Base-by-base conservation (phyloP, 2,797 vertebrate species). In the Moxostoma hubbsi region DNA sequence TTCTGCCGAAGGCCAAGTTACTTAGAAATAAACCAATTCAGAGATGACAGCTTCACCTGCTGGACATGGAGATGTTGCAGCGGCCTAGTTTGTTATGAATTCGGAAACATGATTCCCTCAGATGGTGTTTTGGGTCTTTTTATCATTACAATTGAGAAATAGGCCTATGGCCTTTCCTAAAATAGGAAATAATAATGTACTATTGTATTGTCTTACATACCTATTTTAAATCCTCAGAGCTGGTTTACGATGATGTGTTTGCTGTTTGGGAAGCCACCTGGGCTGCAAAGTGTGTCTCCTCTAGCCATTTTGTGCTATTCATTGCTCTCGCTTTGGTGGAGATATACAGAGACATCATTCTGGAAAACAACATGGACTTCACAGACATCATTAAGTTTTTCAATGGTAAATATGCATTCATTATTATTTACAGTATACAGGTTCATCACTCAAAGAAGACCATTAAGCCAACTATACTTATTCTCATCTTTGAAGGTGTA, bases 361-460 rank as follows among this genome's bases (percentile, higher is more conserved):
- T 99, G 89, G 98, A 99, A 90, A 99, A 99, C 93, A 99, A 99
- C 90, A 99, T 99, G 98, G 97, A 99, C 87, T 99, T 99, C 85
- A 99, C 98, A 0, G 98, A 99, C 89, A 99, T 99, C 92, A 99
- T 99, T 86, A 99, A 99, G 87, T 99, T 99, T 90, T 99, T 99
- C 87, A 99, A 99, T 0, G 98, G 98, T 99, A 94, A 87, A 47
- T 47, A 62, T 64, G n/a, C n/a, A 46, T 64, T 51, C 4, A n/a
- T 68, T 50, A 15, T 50, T 5, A 8, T 7, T 9, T 13, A 7
- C 6, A 6, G 50, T 53, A 24, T 24, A 36, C 36, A 36, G 36
- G 36, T 36, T 36, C 36, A 36, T 36, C 36, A 4, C 36, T 36
- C 36, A 36, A 36, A 36, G 36, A 36, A 36, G 36, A 36, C 36